Evolutionary conservation across 1,140 invertebrate species (phyloP), one percentile per base, ranked within the genome.

Genomic region (Maniola jurtina): DNA sequence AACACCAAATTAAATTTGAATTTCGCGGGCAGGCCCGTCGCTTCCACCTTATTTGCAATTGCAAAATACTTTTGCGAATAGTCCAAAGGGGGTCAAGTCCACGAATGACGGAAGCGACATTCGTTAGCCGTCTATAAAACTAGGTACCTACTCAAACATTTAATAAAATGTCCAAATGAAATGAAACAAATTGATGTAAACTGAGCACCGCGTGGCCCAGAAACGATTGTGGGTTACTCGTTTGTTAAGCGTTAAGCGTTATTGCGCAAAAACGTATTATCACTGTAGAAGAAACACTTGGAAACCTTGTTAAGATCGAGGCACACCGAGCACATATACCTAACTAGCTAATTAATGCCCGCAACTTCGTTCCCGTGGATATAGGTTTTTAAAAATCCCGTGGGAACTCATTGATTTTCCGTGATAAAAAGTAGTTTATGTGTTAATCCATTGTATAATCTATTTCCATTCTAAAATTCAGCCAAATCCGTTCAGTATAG

Each of bases 231-330:
- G 48, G 48, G 48, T 45, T 45, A n/a, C 13, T 25, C 25, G 25
- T 25, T 25, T 25, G 42, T 11, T 45, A 11, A 0, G 11, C 16
- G 25, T 9, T 52, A 14, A 52, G 13, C 16, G 52, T 55, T 34
- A 55, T 55, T 55, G 25, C 25, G 52, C 52, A 55, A 55, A 55
- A 55, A 55, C 52, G 5, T 55, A 35, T 55, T 55, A 55, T 55
- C 52, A 52, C 9, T 11, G 52, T 15, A n/a, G 8, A 11, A 55
- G 5, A n/a, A 34, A 25, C 34, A 16, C 52, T 55, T 55, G 52
- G 52, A 55, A 55, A 55, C 9, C 52, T 11, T 3, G 52, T 55
- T 55, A 34, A 34, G 52, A 0, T 34, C 33, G 52, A 55, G 52
- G 4, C 52, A 55, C 52, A 55, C 52, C 13, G 14, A 7, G 48